Base-by-base conservation (phyloP, 2,888 invertebrate genomes). In the Calliphora vomitoria region DNA sequence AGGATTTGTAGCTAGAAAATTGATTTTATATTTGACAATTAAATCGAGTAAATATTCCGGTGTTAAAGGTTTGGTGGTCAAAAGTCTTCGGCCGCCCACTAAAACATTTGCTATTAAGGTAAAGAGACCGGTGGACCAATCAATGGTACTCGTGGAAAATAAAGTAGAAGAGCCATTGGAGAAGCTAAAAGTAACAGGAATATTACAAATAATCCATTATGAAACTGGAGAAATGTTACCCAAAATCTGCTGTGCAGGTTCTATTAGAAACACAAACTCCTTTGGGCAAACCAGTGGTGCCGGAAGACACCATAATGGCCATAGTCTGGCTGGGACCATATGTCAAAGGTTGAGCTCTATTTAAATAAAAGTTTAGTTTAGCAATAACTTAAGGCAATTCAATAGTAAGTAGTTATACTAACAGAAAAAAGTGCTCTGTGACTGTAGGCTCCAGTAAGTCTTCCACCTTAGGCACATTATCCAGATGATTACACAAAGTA, bases 1-100 rank as follows among this genome's bases (percentile, higher is more conserved):
- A 0, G 92, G 92, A 6, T 91, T 90, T 6, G 90, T 82, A 0
- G 91, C 50, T 0, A 90, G 86, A 31, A 90, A 89, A 44, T 90
- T 90, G 6, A 92, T 89, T 68, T 90, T 90, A 75, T 92, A 93
- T 79, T 91, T 90, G 41, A 90, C 86, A 5, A 91, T 90, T 66
- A 92, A 11, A 0, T 89, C 47, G 0, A 92, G 88, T 71, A 92
- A 90, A 38, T 91, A 76, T 80, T 90, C 90, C 0, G 91, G 89
- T 3, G 83, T 71, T n/a, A 92, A 91, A 15, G 90, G 88, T 25
- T 89, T 88, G 18, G 89, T 89, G 0, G 91, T 71, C 44, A 87
- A 75, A 15, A 87, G n/a, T 20, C 69, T 60, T 11, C 11, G 66
- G n/a, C 80, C 74, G 10, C 86, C 87, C n/a, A 25, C 13, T n/a